Base-by-base conservation (phyloP, 2,797 vertebrate species). In the Carcharodon carcharias region DNA sequence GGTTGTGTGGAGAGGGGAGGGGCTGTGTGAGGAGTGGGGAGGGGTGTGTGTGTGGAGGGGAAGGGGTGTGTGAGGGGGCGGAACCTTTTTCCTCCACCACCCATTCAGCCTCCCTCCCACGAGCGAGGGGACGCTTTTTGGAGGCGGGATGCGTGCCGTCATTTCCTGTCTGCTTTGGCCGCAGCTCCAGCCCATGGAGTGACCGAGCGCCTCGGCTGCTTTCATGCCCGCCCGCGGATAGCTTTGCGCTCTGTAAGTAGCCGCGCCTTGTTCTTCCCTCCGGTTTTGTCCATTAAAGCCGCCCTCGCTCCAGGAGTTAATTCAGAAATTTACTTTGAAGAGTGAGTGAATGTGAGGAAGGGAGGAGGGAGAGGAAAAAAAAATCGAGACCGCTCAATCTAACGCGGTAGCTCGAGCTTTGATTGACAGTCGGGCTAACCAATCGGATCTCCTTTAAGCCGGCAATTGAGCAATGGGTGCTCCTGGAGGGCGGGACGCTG, bases 1-100 rank as follows among this genome's bases (percentile, higher is more conserved):
- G 0, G 63, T 63, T 16, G 63, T 1, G 12, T 16, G 14, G 14
- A 0, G 18, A 0, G 0, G 0, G 2, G 18, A 3, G 1, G 21
- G 23, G 14, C 0, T 18, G 18, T 4, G 0, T 18, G 14, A 67
- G 23, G 0, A 67, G 18, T 67, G 45, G 45, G 45, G 4, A 67
- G 0, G 65, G 1, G 31, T 3, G 71, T 1, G 0, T 18, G 0
- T 18, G 14, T 21, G 23, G 0, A 67, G 18, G 45, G 45, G 45
- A 4, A 67, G 0, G 65, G 1, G 31, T 3, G 71, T 1, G 0
- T 0, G 2, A 0, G 11, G 35, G n/a, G 61, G n/a, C n/a, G 61
- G 35, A 65, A 65, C 61, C n/a, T 93, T 54, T 9, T 1, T 67
- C 21, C 8, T 40, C 6, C n/a, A 9, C 35, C 91, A 21, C 61